These are phyloP conservation scores for Pterocles orientalis DNA, from an alignment of 2,113 vertebrate genomes.

Conservation along the genomic window DNA sequence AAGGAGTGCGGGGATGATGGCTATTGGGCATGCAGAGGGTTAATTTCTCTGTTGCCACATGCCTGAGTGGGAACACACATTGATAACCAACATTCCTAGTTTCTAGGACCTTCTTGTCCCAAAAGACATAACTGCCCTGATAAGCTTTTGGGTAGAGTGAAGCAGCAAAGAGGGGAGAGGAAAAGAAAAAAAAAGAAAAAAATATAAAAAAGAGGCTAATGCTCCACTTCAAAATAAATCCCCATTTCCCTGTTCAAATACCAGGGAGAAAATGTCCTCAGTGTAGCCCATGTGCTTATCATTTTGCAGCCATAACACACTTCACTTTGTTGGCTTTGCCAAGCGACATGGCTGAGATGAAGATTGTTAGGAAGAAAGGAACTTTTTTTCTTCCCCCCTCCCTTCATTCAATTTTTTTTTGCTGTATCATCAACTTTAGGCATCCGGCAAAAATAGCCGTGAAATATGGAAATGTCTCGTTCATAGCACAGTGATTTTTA, in stretches of 20 bases:
- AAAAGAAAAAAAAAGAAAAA: neutral
- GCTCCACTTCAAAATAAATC: neutral
- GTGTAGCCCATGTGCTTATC: slow-evolving; percentile 26
- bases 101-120: neutral
- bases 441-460: slow-evolving; percentile 71
- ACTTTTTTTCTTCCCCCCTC: neutral
- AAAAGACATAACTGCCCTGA: neutral
- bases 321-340: slow-evolving; percentile 57
- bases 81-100: neutral
- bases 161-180: neutral
- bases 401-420: slow-evolving; percentile 50
- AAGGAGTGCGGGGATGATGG: neutral
- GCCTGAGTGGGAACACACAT: neutral
- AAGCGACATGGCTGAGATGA: slow-evolving; percentile 29
- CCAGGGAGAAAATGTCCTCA: neutral
- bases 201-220: neutral
- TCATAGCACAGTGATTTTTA: slow-evolving; percentile 73
- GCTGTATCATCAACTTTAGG: slow-evolving; percentile 70
- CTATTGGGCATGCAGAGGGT: neutral
- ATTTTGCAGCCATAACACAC: slow-evolving; percentile 52
- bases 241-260: neutral
- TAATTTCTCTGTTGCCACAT: neutral
- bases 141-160: neutral
- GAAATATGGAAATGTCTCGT: slow-evolving; percentile 76
- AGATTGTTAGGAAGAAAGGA: slow-evolving; percentile 58